Percentiles rank a stretch among this genome's conserved stretches.
Conservation (phyloP, 2,888 invertebrate species). For the Cerastis rubricosa region DNA sequence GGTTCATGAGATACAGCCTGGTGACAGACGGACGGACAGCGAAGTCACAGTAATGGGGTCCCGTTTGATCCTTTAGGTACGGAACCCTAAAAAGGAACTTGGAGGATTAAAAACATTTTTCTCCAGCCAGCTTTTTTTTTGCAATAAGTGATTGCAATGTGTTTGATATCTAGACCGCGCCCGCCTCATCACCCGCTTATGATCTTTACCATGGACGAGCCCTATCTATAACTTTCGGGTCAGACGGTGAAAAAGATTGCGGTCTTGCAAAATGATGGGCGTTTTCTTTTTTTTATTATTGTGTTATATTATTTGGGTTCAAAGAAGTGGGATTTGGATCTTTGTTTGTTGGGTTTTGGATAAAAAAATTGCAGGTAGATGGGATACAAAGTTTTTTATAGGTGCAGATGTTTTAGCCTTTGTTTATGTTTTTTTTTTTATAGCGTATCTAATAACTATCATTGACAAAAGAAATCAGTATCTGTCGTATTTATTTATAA, state of each 20-base stretch:
- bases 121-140: too few species aligned
- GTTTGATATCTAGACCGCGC: neutral
- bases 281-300: slow-evolving; percentile 47
- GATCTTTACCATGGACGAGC: slow-evolving; percentile 2
- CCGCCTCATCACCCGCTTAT: neutral
- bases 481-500: neutral
- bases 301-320: slow-evolving; percentile 41
- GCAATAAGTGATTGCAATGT: neutral
- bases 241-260: slow-evolving; percentile 45
- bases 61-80: too few species aligned
- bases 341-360: neutral
- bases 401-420: neutral
- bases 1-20: too few species aligned
- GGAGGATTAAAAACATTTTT: too few species aligned
- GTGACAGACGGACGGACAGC: too few species aligned
- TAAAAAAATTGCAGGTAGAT: slow-evolving; percentile 2
- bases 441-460: neutral
- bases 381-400: neutral
- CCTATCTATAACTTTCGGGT: slow-evolving; percentile 62
- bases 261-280: slow-evolving; percentile 60
- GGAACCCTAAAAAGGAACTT: too few species aligned
- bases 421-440: neutral
- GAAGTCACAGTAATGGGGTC: too few species aligned
- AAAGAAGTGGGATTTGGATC: slow-evolving; percentile 6
- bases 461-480: neutral